Conservation (phyloP, 2,888 invertebrate species). For the Liodrosophila aerea region DNA sequence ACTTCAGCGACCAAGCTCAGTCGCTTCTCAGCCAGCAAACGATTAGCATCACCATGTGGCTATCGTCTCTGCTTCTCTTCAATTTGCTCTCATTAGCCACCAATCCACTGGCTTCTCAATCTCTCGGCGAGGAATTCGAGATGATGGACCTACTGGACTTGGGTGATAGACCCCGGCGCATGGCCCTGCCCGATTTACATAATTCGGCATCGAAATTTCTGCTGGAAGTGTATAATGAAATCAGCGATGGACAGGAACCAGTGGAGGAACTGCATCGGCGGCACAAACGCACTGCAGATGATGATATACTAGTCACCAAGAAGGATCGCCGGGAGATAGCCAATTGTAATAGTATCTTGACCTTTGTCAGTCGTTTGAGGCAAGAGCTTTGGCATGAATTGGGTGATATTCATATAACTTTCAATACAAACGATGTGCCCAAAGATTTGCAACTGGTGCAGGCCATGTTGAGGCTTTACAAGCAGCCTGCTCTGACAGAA, state of each 20-base stretch:
- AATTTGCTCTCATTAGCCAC: not conserved
- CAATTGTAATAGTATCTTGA: slow-evolving; percentile 96
- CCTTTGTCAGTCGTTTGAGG: slow-evolving; percentile 87
- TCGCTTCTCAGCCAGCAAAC: slow-evolving; percentile 15
- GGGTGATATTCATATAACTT: slow-evolving; percentile 85
- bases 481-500: slow-evolving; percentile 76
- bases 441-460: slow-evolving; percentile 89
- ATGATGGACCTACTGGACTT: slow-evolving; percentile 93
- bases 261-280: slow-evolving; percentile 64
- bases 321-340: slow-evolving; percentile 92
- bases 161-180: slow-evolving; percentile 88
- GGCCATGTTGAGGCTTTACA: slow-evolving; percentile 92
- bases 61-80: not conserved
- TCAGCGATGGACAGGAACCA: slow-evolving; percentile 83
- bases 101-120: slow-evolving; percentile 24
- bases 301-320: slow-evolving; percentile 85
- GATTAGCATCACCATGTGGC: too few relatives aligned
- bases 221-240: slow-evolving; percentile 91
- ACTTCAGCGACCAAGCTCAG: too few relatives aligned
- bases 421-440: slow-evolving; percentile 94
- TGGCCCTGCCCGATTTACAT: slow-evolving; percentile 82
- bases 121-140: slow-evolving; percentile 81
- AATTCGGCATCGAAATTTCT: slow-evolving; percentile 89
- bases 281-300: slow-evolving; percentile 59
- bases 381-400: not conserved